Conservation (phyloP, 1,140 invertebrate genomes). For the Leucophenga varia region DNA sequence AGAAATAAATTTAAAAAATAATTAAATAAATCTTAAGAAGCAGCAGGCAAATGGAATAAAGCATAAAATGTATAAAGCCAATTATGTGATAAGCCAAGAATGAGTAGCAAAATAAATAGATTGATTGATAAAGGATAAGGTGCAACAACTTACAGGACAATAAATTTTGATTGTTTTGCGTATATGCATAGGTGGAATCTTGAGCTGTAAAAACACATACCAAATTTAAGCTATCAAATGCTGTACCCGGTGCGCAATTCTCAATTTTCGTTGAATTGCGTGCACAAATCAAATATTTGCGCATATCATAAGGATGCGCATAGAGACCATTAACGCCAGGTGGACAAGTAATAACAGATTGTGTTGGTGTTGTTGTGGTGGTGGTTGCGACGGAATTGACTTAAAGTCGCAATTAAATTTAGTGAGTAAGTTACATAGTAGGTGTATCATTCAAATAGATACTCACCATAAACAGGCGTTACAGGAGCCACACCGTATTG, state of each 20-base stretch:
- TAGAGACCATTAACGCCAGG: conserved; percentile 55
- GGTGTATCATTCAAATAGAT: no score
- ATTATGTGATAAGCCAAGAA: conserved; percentile 20
- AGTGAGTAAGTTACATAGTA: no score
- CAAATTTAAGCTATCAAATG: conserved; percentile 62
- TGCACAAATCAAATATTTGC: conserved; percentile 66
- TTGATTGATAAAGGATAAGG: conserved; percentile 17
- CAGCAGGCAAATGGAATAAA: no score
- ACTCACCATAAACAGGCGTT: no score
- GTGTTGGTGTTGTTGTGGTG: conserved; percentile 40
- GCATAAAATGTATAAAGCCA: background rate
- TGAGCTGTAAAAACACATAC: conserved; percentile 65
- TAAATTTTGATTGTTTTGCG: no score
- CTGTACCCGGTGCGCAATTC: conserved; percentile 64
- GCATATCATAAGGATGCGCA: conserved; percentile 63
- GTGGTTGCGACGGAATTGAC: no score
- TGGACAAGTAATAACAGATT: conserved; percentile 22
- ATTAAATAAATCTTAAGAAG: no score
- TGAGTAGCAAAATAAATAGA: conserved; percentile 34
- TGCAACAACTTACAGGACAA: no score
- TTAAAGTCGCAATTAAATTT: no score
- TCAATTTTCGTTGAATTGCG: conserved; percentile 62
- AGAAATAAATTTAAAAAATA: no score
- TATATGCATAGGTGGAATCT: no score
- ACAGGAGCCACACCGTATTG: background rate